Evolutionary conservation across 2,888 invertebrate species (phyloP).

Genomic region (Cyrtodaria siliqua): DNA sequence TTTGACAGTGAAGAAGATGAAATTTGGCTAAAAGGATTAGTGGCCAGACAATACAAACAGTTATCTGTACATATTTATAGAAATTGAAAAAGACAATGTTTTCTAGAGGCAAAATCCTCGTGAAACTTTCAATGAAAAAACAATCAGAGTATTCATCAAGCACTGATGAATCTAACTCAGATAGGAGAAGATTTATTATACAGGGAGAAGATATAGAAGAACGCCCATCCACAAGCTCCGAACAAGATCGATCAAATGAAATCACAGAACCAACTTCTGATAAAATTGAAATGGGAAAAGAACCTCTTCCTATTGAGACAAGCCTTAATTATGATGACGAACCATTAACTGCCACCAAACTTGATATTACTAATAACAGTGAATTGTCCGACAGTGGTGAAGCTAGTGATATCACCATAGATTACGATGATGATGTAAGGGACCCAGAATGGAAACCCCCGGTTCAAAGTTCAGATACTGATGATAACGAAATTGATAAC

Average conservation of each 20-base stretch:
- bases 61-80: constrained; percentile 16
- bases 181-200: constrained; percentile 16
- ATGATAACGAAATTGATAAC: neutral
- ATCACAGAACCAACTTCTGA: neutral
- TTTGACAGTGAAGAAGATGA: constrained; percentile 19
- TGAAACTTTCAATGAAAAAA: constrained; percentile 9
- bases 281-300: neutral
- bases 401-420: neutral
- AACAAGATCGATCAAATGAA: constrained; percentile 6
- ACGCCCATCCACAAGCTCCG: constrained; percentile 3
- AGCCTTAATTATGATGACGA: constrained; percentile 13
- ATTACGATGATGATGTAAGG: constrained; percentile 27
- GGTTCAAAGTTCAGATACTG: constrained; percentile 19
- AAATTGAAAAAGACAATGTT: constrained; percentile 8
- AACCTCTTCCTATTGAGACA: neutral
- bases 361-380: constrained; percentile 16
- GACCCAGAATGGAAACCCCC: constrained; percentile 33
- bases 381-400: constrained; percentile 7
- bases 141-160: too few relatives aligned
- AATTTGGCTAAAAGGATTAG: constrained; percentile 14
- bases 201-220: constrained; percentile 13
- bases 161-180: constrained; percentile 13
- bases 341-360: neutral
- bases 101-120: constrained; percentile 25
- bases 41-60: constrained; percentile 11